Evolutionary conservation across 2,797 vertebrate genomes (phyloP), one percentile per base, ranked within the genome.

Genomic region (Rhinatrema bivittatum): DNA sequence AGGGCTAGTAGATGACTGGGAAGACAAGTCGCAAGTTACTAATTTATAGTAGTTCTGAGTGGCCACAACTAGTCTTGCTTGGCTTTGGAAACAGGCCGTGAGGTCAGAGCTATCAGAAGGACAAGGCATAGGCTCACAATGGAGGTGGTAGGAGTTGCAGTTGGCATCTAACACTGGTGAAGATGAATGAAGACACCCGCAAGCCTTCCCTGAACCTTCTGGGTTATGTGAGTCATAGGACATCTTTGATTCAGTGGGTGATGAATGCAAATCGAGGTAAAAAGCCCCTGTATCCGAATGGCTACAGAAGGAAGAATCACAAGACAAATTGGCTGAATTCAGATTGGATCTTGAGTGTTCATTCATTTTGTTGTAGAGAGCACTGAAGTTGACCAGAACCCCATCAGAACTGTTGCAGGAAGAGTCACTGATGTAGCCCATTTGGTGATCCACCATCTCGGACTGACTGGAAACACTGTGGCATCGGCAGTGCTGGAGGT

Each of bases 11-110:
- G 95, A 93, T 1, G 94, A 98, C 54, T 96, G 94, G 24, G 93
- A 93, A 8, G 94, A 97, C 29, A 99, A 76, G 72, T 99, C 95
- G 27, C 94, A 98, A 0, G 94, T 97, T 44, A 99, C 95, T 65
- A 99, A 75, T 50, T 97, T 98, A 43, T 99, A 99, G 55, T 99
- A 99, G 78, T 99, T 98, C 67, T 99, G 95, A 9, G 93, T 96
- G 76, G 95, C 89, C 46, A 95, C 88, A 12, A 97, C 91, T 2
- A 98, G 82, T 20, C 91, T 87, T 1, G 93, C 95, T 58, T 92
- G 87, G 74, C 94, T 98, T 73, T 96, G 91, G 65, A 93, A 85
- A 60, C 93, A 94, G 10, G 93, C 86, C 2, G 85, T 86, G 12
- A 91, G 76, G 39, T 94, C 92, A 1, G 90, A 89, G 28, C 69